Base-by-base conservation (phyloP, 2,113 vertebrate genomes). In the Chitala chitala region DNA sequence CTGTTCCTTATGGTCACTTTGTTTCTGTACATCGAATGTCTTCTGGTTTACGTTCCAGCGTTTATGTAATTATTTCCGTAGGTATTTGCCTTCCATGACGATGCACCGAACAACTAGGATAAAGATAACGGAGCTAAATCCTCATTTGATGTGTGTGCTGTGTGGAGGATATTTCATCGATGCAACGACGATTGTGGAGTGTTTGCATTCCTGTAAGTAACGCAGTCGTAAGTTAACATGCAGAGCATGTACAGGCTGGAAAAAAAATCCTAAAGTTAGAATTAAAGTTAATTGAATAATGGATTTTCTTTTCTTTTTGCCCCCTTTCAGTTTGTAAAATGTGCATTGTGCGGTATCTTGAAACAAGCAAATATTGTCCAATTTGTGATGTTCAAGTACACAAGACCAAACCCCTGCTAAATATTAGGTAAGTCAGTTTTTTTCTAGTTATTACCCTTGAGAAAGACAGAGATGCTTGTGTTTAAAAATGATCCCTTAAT, bases 61-160 rank as follows among this genome's bases (percentile, higher is more conserved):
- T 63, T 63, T 8, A 63, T 63, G 46, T 48, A 48, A 36, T 51
- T 63, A 51, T 50, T 46, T 12, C 20, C 24, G 20, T 51, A 73
- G 72, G 86, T 82, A 78, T 79, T 63, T 82, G 78, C 76, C 68
- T 80, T 72, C 78, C 81, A 79, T 84, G 75, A 88, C 88, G 87
- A 99, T 99, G 97, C 97, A 99, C 90, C 95, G 97, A 82, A 99
- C 96, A 48, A 99, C 97, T 79, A 74, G 65, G 69, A 69, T 70
- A 50, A 77, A 77, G 72, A 74, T 77, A 69, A 74, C 72, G n/a
- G 92, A 94, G 87, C 89, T 94, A 56, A 94, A 94, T 80, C 92
- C 92, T 15, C 92, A 93, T 78, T 87, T 94, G 69, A 93, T 94
- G 89, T 94, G 92, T 75, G 92, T 93, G 75, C 87, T 94, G 72